Evolutionary conservation across 2,797 vertebrate genomes (phyloP), one percentile per base, ranked within the genome.

Genomic region (Diplodus puntazzo): DNA sequence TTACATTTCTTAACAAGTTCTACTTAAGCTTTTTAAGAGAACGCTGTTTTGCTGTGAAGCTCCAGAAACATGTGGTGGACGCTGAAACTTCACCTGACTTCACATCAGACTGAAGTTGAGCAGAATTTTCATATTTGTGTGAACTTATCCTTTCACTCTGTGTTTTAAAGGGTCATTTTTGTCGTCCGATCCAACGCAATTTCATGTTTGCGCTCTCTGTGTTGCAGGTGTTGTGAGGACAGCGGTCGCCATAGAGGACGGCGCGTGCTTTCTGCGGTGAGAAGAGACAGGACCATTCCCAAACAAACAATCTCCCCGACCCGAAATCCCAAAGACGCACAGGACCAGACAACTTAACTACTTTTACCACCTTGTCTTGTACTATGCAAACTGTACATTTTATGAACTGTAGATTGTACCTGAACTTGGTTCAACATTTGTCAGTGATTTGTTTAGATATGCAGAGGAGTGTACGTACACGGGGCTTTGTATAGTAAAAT

Each of bases 311-410:
- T 25, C 81, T 69, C 73, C 71, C 64, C 83, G 14, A 91, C 94
- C 95, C 94, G 90, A 67, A 85, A 94, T 96, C 96, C 97, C 98
- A 98, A 97, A 98, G 97, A 98, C 75, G 39, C 96, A 94, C 91
- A 95, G 95, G 94, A 96, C 95, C 91, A 92, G 93, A 90, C 92
- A 84, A 86, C 90, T 84, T 92, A 73, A 84, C 91, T 87, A 73
- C 84, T 90, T 92, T 88, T 88, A 91, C 93, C 94, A 94, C 94
- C 86, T 95, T 93, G 93, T 97, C 96, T 96, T 95, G 97, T 97
- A 98, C 98, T 99, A 99, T 99, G 98, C 98, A 99, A 95, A 87
- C 86, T 98, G 97, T 98, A 98, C 95, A 97, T 97, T 96, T 93
- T 95, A 94, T 85, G 92, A 96, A 95, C 92, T 95, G 94, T 96